phyloP scores from a whole-genome alignment of 1,140 invertebrate species.

The Paraescarpia echinospica region DNA sequence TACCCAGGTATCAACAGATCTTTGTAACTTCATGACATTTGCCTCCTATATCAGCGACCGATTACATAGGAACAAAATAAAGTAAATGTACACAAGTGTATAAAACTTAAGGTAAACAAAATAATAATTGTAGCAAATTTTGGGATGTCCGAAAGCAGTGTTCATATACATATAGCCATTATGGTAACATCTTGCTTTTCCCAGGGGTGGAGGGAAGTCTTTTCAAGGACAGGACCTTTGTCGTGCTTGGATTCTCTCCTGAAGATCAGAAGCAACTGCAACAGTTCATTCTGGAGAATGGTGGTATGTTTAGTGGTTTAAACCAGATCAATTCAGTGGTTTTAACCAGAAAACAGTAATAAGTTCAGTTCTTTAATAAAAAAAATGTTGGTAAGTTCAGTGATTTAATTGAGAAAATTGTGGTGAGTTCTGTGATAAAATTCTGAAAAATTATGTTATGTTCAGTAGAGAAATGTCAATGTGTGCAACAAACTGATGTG shows the following conservation, averaged over 20 bases:
- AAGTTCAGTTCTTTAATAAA: background rate
- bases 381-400: background rate
- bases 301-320: background rate
- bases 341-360: background rate
- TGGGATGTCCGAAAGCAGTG: too few species aligned
- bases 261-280: constrained; percentile 4
- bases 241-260: background rate
- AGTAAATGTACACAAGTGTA: too few species aligned
- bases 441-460: too few species aligned
- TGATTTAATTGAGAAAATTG: background rate
- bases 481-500: background rate
- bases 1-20: too few species aligned
- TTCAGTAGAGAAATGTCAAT: background rate
- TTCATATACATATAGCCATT: too few species aligned
- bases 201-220: background rate
- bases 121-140: too few species aligned
- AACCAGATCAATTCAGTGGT: background rate
- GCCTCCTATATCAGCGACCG: too few species aligned
- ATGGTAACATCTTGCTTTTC: background rate
- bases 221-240: background rate
- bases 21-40: too few species aligned
- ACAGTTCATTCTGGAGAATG: background rate
- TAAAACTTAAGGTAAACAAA: too few species aligned
- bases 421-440: background rate
- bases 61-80: too few species aligned